A percentile compares a stretch with the other conserved stretches of the same genome.
Evolutionary conservation across 2,113 vertebrate genomes (phyloP).

Genomic region (Chiloscyllium plagiosum): DNA sequence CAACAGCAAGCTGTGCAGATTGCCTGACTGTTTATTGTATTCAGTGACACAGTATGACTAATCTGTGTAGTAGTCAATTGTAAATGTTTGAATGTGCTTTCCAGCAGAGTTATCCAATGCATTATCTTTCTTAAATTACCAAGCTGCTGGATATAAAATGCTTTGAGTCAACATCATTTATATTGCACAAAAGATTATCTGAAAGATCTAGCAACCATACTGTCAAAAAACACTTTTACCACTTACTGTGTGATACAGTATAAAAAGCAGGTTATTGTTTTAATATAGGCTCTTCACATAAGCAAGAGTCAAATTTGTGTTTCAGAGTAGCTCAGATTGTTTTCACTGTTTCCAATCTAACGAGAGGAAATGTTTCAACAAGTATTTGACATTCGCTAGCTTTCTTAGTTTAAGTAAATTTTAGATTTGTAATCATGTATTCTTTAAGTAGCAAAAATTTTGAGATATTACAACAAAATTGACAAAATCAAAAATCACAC

Average conservation of each 20-base stretch:
- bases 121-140: conserved; percentile 55
- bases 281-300: not conserved
- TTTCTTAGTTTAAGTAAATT: not conserved
- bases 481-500: too few species aligned
- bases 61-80: conserved; percentile 55
- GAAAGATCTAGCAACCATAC: not conserved
- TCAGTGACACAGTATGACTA: conserved; percentile 51
- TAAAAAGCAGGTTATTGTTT: not conserved
- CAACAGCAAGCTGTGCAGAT: conserved; percentile 49
- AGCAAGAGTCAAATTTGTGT: not conserved
- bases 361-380: not conserved
- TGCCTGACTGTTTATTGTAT: conserved; percentile 48
- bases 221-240: not conserved
- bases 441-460: not conserved
- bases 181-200: conserved; percentile 41
- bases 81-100: conserved; percentile 56
- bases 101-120: conserved; percentile 55
- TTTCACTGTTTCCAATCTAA: not conserved
- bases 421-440: not conserved
- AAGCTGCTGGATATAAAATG: conserved; percentile 55
- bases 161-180: conserved; percentile 49
- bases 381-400: not conserved
- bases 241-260: not conserved
- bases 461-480: not conserved
- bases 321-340: not conserved